Conservation (phyloP, 2,888 invertebrate species). For the Acanthosepion pharaonis region DNA sequence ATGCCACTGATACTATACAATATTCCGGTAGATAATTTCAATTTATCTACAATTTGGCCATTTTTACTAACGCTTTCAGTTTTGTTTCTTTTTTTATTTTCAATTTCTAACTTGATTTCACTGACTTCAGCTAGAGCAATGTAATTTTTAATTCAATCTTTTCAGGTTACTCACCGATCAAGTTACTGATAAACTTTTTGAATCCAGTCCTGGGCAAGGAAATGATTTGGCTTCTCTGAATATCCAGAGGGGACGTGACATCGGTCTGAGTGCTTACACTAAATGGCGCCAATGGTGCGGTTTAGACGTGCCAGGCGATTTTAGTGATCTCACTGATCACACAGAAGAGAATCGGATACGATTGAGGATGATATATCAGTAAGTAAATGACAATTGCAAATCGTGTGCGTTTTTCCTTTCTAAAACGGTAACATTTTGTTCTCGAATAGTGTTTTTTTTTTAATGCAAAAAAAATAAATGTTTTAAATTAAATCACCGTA, state of each 20-base stretch:
- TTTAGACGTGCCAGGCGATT: conserved; percentile 51
- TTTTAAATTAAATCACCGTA: too few species aligned
- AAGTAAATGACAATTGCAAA: background rate
- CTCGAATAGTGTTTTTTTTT: too few species aligned
- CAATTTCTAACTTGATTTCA: too few species aligned
- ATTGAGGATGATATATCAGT: background rate
- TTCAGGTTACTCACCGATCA: conserved; percentile 23
- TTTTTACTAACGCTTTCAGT: too few species aligned
- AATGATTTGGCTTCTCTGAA: conserved; percentile 89
- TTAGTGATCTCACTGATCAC: background rate
- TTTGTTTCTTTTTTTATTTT: too few species aligned
- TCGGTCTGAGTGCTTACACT: conserved; percentile 87
- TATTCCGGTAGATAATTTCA: too few species aligned
- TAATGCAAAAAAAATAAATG: too few species aligned
- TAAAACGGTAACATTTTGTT: too few species aligned
- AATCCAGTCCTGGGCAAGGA: conserved; percentile 68
- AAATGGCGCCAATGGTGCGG: conserved; percentile 78
- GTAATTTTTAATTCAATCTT: background rate
- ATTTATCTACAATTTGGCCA: too few species aligned
- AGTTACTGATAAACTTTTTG: conserved; percentile 90
- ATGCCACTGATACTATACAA: too few species aligned
- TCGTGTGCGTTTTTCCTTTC: too few species aligned
- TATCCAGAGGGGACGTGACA: conserved; percentile 91
- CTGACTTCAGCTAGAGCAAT: too few species aligned
- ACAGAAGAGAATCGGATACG: background rate